Percentiles rank a stretch among this genome's conserved stretches.
These are phyloP conservation scores for Torymus aiolomorphi DNA, from an alignment of 2,888 invertebrate species.

Conservation along the genomic window DNA sequence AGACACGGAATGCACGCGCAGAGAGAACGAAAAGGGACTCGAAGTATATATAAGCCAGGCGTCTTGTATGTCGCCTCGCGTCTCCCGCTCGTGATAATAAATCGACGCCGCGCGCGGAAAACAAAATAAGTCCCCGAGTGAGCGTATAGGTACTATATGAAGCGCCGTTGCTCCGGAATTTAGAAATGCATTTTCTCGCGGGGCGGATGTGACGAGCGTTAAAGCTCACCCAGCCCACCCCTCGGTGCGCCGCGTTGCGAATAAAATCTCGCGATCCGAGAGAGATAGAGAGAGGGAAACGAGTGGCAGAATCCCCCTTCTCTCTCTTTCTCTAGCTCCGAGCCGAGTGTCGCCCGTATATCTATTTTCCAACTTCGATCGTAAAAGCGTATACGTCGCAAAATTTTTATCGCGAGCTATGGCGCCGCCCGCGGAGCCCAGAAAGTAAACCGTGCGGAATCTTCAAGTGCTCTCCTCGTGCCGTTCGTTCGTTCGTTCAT, in stretches of 20 bases:
- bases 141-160: no score
- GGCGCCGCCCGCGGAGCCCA: no score
- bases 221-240: conserved; percentile 1
- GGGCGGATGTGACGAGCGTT: conserved; percentile 16
- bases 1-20: no score
- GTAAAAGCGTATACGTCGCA: conserved; percentile 40
- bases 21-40: no score
- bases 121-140: no score
- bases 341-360: neutral
- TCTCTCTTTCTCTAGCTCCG: neutral
- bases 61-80: no score
- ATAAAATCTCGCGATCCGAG: conserved; percentile 17
- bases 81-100: no score
- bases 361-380: conserved; percentile 44
- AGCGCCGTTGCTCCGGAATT: conserved; percentile 25
- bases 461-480: no score
- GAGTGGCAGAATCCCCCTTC: neutral
- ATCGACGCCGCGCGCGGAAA: no score
- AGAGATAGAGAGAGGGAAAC: conserved; percentile 10
- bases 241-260: neutral
- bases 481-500: no score
- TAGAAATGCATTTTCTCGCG: conserved; percentile 41
- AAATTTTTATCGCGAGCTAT: conserved; percentile 35
- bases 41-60: no score
- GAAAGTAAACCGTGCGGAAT: conserved; percentile 5